A percentile compares a stretch with the other conserved stretches of the same genome.
Evolutionary conservation across 1,140 invertebrate species (phyloP).

Genomic region (Chymomyza costata): DNA sequence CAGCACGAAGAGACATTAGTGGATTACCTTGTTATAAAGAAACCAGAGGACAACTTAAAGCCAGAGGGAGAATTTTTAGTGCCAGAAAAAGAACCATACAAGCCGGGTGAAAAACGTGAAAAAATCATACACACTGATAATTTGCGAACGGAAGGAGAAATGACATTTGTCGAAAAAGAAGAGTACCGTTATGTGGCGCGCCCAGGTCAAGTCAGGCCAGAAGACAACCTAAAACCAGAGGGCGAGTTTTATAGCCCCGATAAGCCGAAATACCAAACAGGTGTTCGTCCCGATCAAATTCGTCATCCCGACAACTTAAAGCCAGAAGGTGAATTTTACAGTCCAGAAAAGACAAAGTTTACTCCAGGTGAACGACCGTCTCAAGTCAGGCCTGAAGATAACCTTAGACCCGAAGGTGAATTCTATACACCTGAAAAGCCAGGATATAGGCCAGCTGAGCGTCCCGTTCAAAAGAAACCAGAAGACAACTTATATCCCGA

Average conservation of each 20-base stretch:
- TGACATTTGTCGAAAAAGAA: constrained; percentile 76
- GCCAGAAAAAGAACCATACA: constrained; percentile 73
- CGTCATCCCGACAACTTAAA: constrained; percentile 78
- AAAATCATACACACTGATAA: constrained; percentile 79
- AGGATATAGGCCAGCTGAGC: constrained; percentile 74
- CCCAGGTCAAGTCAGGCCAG: constrained; percentile 77
- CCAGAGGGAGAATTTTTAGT: constrained; percentile 80
- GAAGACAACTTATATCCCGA: constrained; percentile 78
- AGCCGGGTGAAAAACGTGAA: constrained; percentile 77
- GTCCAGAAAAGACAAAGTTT: constrained; percentile 78
- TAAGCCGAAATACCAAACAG: constrained; percentile 63
- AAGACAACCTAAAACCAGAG: constrained; percentile 79
- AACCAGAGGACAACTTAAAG: constrained; percentile 27
- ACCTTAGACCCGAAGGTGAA: constrained; percentile 78
- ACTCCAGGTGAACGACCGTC: constrained; percentile 75
- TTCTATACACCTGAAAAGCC: constrained; percentile 77
- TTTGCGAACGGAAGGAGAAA: constrained; percentile 77
- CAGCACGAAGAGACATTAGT: constrained; percentile 56
- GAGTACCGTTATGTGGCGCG: constrained; percentile 76
- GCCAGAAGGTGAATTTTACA: constrained; percentile 82
- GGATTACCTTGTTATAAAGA: constrained; percentile 53
- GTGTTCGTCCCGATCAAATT: constrained; percentile 73
- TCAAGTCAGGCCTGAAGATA: constrained; percentile 76
- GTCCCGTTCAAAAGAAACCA: constrained; percentile 74
- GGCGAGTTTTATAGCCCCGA: constrained; percentile 79